phyloP scores from a whole-genome alignment of 2,797 vertebrate genomes.

The Agapornis canus region DNA sequence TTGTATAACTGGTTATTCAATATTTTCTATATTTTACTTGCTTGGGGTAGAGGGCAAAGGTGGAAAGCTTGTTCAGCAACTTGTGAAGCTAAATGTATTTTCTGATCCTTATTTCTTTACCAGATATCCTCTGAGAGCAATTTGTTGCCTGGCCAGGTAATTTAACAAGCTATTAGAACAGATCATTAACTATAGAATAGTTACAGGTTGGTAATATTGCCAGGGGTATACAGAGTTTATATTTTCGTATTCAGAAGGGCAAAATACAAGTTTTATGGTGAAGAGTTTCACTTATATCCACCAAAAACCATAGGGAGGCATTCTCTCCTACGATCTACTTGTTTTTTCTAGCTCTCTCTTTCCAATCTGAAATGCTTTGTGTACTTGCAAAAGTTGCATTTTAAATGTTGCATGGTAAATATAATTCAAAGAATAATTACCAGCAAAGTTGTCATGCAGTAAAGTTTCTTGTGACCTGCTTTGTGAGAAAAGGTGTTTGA shows the following conservation, averaged over 20 bases:
- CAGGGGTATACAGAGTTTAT: neutral
- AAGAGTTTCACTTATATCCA: neutral
- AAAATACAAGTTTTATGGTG: neutral
- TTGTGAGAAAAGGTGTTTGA: neutral
- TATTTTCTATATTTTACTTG: neutral
- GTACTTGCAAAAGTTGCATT: neutral
- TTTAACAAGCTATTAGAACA: neutral
- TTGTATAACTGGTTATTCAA: neutral
- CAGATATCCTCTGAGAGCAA: neutral
- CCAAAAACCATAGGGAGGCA: neutral
- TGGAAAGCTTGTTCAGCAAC: neutral
- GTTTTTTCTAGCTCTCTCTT: neutral
- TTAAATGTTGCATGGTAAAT: neutral
- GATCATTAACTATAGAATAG: neutral
- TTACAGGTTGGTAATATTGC: neutral
- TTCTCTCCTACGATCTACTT: fast-evolving
- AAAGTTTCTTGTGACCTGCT: neutral
- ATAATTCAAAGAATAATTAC: neutral
- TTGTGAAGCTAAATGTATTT: neutral
- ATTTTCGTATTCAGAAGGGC: neutral
- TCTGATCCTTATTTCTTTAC: neutral
- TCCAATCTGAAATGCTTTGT: neutral
- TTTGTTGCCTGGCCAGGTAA: neutral
- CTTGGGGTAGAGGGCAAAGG: neutral
- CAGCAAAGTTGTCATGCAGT: neutral